phyloP scores from a whole-genome alignment of 2,888 invertebrate genomes.

The Aspidiotus rigidus region DNA sequence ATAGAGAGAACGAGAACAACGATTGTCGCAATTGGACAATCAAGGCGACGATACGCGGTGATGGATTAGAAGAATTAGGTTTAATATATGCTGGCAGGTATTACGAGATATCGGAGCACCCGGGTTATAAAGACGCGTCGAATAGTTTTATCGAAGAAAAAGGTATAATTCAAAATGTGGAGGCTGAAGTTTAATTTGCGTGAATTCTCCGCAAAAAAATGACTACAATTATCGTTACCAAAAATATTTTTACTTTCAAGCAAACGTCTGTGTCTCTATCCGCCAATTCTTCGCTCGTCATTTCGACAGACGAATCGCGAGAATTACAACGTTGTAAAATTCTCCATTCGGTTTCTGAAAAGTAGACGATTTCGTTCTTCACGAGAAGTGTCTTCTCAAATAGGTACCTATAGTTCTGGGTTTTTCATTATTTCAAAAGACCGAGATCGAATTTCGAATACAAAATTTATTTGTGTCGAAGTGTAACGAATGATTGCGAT shows the following conservation, averaged over 20 bases:
- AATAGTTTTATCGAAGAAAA: conserved; percentile 41
- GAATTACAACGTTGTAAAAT: too few relatives aligned
- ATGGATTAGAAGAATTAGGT: conserved; percentile 79
- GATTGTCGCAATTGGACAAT: conserved; percentile 96
- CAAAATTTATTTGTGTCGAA: too few relatives aligned
- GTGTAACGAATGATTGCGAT: too few relatives aligned
- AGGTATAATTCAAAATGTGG: conserved; percentile 32
- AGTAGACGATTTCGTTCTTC: too few relatives aligned
- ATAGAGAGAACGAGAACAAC: conserved; percentile 83
- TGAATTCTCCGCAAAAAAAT: neutral
- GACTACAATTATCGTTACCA: conserved; percentile 24
- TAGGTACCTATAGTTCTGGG: too few relatives aligned
- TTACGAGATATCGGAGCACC: conserved; percentile 90
- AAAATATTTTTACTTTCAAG: conserved; percentile 9
- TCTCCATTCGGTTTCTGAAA: too few relatives aligned
- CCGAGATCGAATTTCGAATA: too few relatives aligned
- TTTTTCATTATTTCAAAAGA: too few relatives aligned
- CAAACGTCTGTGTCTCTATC: neutral
- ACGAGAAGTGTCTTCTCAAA: too few relatives aligned
- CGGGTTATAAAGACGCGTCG: conserved; percentile 83
- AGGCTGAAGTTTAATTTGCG: conserved; percentile 27
- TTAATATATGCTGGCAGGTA: conserved; percentile 92
- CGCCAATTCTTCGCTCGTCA: neutral
- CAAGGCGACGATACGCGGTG: conserved; percentile 86
- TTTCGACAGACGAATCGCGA: too few relatives aligned